Evolutionary conservation across 1,140 invertebrate genomes (phyloP).

Genomic region (Eumeta japonica): DNA sequence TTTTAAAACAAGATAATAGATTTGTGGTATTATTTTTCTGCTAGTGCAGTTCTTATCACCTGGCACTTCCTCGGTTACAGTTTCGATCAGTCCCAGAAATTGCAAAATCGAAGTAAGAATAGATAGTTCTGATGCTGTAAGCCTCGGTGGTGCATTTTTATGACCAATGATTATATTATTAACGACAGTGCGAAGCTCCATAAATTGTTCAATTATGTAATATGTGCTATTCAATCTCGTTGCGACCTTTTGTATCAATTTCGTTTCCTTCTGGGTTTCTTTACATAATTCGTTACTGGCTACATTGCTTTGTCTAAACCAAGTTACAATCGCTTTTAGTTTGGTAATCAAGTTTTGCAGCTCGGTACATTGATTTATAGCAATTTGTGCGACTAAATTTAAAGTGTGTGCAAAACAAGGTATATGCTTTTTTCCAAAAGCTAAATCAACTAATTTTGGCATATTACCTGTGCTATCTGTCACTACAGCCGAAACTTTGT

Average conservation of each 20-base stretch:
- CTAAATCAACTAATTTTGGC: slow-evolving; percentile 30
- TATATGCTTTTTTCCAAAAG: slow-evolving; percentile 38
- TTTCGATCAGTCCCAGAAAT: slow-evolving; percentile 31
- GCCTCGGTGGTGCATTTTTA: slow-evolving; percentile 27
- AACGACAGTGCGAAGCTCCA: slow-evolving; percentile 23
- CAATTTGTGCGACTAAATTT: too few relatives aligned
- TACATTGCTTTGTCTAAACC: slow-evolving; percentile 31
- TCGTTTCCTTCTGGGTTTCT: slow-evolving; percentile 13
- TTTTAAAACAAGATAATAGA: slow-evolving; percentile 31
- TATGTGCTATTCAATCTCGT: slow-evolving; percentile 35
- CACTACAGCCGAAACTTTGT: slow-evolving; percentile 36
- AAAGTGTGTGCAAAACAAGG: slow-evolving; percentile 45
- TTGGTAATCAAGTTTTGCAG: slow-evolving; percentile 19
- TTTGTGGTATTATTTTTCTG: slow-evolving; percentile 39
- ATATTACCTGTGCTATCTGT: slow-evolving; percentile 46
- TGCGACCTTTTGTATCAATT: slow-evolving; percentile 26
- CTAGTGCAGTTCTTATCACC: slow-evolving; percentile 42
- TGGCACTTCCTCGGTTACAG: slow-evolving; percentile 39
- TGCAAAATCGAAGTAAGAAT: slow-evolving; percentile 20
- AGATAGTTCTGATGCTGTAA: slow-evolving; percentile 23
- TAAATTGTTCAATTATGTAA: slow-evolving; percentile 37
- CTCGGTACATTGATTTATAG: too few relatives aligned
- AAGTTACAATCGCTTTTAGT: slow-evolving; percentile 34
- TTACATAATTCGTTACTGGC: slow-evolving; percentile 31
- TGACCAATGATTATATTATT: slow-evolving; percentile 27